Conservation (phyloP, 1,140 invertebrate species). For the Pseudobourletiella spinata region DNA sequence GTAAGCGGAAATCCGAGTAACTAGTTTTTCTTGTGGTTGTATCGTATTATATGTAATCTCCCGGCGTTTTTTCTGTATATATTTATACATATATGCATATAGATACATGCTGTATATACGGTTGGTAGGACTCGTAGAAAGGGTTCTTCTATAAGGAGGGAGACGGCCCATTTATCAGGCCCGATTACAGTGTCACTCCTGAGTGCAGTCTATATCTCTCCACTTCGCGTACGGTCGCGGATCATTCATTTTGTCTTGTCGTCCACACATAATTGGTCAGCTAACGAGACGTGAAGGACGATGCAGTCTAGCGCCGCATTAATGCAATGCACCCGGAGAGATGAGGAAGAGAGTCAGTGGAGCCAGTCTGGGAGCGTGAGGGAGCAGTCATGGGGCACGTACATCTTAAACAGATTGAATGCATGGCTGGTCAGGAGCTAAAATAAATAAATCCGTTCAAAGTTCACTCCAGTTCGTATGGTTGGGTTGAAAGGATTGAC, state of each 20-base stretch:
- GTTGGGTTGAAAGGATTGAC: constrained; percentile 28
- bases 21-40: constrained; percentile 8
- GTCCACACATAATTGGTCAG: constrained; percentile 40
- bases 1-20: constrained; percentile 10
- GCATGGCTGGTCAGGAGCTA: background rate
- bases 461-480: background rate
- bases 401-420: background rate
- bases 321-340: background rate
- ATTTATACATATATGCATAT: no score
- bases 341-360: constrained; percentile 32
- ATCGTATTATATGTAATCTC: no score
- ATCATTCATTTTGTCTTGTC: constrained; percentile 5
- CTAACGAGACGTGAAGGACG: constrained; percentile 35
- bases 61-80: no score
- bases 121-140: no score
- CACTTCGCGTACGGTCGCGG: constrained; percentile 2
- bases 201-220: no score
- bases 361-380: background rate
- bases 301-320: constrained; percentile 2
- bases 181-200: no score
- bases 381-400: no score
- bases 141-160: no score
- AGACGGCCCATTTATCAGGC: no score
- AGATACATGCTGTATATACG: no score
- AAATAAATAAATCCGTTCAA: background rate